A percentile compares a stretch with the other conserved stretches of the same genome.
These are phyloP conservation scores for Cydia pomonella DNA, from an alignment of 1,140 invertebrate genomes.

Conservation along the genomic window DNA sequence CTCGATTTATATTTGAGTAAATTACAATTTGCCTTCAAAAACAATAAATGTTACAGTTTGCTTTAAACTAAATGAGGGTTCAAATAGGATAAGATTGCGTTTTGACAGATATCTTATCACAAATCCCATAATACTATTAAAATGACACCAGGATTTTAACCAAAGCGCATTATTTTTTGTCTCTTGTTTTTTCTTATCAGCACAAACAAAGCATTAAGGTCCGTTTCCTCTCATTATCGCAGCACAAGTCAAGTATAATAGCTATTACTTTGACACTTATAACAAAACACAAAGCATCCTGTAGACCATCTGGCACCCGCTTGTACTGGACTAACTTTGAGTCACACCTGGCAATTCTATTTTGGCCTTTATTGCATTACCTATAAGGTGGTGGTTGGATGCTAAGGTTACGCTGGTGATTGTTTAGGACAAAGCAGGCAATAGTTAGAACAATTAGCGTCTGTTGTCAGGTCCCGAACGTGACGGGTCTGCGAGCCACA, in stretches of 20 bases:
- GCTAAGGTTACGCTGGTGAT: conserved; percentile 33
- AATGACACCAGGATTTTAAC: conserved; percentile 2
- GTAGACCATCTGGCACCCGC: conserved; percentile 62
- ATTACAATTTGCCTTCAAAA: neutral
- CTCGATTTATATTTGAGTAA: neutral
- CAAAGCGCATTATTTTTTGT: conserved; percentile 36
- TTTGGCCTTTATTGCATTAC: conserved; percentile 33
- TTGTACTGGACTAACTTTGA: conserved; percentile 36
- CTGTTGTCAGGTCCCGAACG: conserved; percentile 44
- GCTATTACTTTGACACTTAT: conserved; percentile 59
- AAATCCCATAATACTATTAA: conserved; percentile 32
- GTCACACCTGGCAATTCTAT: neutral
- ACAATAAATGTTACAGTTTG: neutral
- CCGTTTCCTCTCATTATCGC: conserved; percentile 45
- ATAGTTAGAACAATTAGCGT: conserved; percentile 54
- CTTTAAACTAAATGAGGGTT: conserved; percentile 1
- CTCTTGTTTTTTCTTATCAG: conserved; percentile 41
- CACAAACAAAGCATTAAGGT: conserved; percentile 57
- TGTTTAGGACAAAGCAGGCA: conserved; percentile 47
- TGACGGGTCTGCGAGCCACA: conserved; percentile 26
- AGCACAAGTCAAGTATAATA: conserved; percentile 53
- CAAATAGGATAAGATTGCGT: conserved; percentile 37
- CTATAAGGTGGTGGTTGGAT: conserved; percentile 13
- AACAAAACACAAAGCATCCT: conserved; percentile 51
- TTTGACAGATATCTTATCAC: conserved; percentile 2